phyloP scores from a whole-genome alignment of 2,888 invertebrate species.

The Sphecodes monilicornis region DNA sequence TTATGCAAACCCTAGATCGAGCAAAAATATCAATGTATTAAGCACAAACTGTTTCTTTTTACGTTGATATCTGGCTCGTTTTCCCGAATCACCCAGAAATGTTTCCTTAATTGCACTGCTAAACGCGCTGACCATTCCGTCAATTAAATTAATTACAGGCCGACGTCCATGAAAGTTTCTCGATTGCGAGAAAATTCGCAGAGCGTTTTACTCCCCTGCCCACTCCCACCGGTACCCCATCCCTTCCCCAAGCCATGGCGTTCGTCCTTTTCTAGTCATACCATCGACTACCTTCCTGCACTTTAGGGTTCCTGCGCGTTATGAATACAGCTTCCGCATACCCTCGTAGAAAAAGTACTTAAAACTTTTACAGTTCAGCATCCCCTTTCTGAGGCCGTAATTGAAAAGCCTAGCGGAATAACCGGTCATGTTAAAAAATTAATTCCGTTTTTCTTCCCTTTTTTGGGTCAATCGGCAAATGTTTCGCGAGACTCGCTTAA shows the following conservation, averaged over 20 bases:
- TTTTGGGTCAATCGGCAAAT: background rate
- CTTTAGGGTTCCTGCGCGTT: slow-evolving; percentile 42
- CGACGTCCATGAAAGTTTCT: slow-evolving; percentile 64
- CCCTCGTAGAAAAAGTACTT: slow-evolving; percentile 65
- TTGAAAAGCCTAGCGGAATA: slow-evolving; percentile 55
- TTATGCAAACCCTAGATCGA: background rate
- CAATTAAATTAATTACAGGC: slow-evolving; percentile 74
- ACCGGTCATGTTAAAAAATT: slow-evolving; percentile 47
- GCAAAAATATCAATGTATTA: background rate
- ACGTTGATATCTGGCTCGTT: slow-evolving; percentile 1
- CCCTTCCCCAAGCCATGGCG: background rate
- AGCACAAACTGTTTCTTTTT: background rate
- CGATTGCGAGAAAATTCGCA: slow-evolving; percentile 67
- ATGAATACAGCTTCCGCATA: slow-evolving; percentile 59
- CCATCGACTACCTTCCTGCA: slow-evolving; percentile 55
- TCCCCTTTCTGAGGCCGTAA: slow-evolving; percentile 48
- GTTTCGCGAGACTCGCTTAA: background rate
- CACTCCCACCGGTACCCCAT: background rate
- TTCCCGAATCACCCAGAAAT: slow-evolving; percentile 16
- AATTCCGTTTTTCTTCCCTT: background rate
- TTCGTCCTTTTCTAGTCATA: slow-evolving; percentile 28
- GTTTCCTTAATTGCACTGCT: slow-evolving; percentile 37
- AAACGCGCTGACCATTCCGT: slow-evolving; percentile 62
- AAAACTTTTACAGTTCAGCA: slow-evolving; percentile 63
- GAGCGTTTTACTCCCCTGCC: slow-evolving; percentile 34